These are phyloP conservation scores for Conops quadrifasciatus DNA, from an alignment of 2,888 invertebrate species.

Conservation along the genomic window DNA sequence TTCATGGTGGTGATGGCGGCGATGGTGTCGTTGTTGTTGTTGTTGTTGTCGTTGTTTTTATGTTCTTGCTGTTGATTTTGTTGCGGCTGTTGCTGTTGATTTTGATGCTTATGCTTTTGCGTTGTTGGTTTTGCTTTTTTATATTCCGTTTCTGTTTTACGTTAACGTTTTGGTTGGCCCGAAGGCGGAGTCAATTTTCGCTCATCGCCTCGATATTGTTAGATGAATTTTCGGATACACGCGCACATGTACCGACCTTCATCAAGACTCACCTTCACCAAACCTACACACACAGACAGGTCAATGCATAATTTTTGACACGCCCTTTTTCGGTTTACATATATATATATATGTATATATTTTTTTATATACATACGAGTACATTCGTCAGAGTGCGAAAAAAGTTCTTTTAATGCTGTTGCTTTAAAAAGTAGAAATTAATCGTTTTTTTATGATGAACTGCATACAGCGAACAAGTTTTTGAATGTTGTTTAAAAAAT, in stretches of 20 bases:
- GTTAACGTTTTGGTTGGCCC: slow-evolving; percentile 46
- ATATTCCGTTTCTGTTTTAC: slow-evolving; percentile 29
- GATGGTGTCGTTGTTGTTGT: slow-evolving; percentile 44
- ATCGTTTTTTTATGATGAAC: too few relatives aligned
- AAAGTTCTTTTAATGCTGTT: too few relatives aligned
- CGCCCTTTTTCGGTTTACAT: slow-evolving; percentile 60
- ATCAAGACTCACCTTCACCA: background rate
- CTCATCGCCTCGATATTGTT: slow-evolving; percentile 20
- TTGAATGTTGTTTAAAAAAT: too few relatives aligned
- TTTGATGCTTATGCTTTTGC: slow-evolving; percentile 24
- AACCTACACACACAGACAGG: slow-evolving; percentile 8
- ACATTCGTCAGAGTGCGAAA: slow-evolving; percentile 28
- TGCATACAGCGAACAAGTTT: too few relatives aligned
- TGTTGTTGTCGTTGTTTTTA: slow-evolving; percentile 47
- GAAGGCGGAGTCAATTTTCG: slow-evolving; percentile 57
- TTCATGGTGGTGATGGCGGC: slow-evolving; percentile 36
- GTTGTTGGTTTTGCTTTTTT: slow-evolving; percentile 27
- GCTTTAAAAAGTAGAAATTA: too few relatives aligned
- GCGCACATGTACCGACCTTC: background rate
- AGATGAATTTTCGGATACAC: slow-evolving; percentile 17
- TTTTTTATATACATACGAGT: slow-evolving; percentile 46
- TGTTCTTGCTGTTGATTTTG: slow-evolving; percentile 38
- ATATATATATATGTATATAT: slow-evolving; percentile 40
- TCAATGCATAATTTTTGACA: slow-evolving; percentile 46
- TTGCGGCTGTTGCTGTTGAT: slow-evolving; percentile 10